Evolutionary conservation across 2,888 invertebrate genomes (phyloP).

Genomic region (Heliconius hortense): DNA sequence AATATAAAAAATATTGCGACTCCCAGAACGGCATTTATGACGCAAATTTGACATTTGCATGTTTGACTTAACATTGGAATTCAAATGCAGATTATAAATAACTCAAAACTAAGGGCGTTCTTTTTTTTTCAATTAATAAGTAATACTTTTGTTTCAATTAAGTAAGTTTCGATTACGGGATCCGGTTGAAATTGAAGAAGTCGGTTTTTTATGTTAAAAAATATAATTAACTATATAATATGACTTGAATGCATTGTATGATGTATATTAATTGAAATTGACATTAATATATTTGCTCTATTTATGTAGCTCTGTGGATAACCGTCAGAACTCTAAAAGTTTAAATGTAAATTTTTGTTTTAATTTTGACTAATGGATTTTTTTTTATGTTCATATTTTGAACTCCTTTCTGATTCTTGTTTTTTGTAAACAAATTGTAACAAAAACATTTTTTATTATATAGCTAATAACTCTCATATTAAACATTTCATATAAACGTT

Average conservation of each 20-base stretch:
- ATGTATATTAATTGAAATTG: too few relatives aligned
- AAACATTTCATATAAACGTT: not conserved
- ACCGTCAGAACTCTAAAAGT: slow-evolving; percentile 4
- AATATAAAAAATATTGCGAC: slow-evolving; percentile 9
- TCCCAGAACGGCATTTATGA: not conserved
- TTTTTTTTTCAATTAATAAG: too few relatives aligned
- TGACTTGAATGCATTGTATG: too few relatives aligned
- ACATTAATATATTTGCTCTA: not conserved
- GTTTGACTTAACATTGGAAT: not conserved
- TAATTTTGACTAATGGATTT: not conserved
- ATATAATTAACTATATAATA: too few relatives aligned
- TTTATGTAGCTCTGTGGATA: not conserved
- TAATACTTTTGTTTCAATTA: too few relatives aligned
- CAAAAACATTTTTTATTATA: not conserved
- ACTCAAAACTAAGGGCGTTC: too few relatives aligned
- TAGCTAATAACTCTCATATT: not conserved
- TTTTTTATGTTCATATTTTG: not conserved
- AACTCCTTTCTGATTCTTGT: not conserved
- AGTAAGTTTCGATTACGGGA: too few relatives aligned
- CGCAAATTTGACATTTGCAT: slow-evolving; percentile 16
- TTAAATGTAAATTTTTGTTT: not conserved
- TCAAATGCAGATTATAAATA: not conserved
- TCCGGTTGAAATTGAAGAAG: too few relatives aligned
- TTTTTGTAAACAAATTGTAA: not conserved
- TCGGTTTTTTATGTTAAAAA: too few relatives aligned